Evolutionary conservation across 2,888 invertebrate species (phyloP).

Genomic region (Beris morrisii): DNA sequence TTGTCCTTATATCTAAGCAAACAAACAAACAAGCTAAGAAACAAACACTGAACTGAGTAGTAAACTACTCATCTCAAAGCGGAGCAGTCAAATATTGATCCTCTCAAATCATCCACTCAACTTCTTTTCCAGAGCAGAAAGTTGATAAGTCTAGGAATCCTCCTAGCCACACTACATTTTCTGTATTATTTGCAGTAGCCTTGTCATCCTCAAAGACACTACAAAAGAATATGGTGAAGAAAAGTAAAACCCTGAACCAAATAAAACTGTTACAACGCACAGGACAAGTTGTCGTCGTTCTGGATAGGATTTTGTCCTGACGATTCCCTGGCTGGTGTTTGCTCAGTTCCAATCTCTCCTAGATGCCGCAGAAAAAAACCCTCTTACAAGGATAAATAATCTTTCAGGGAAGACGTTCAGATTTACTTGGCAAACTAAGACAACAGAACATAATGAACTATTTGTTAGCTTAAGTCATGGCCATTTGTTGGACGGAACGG

Average conservation of each 20-base stretch:
- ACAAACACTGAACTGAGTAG: no score
- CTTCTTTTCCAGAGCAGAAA: constrained; percentile 27
- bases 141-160: constrained; percentile 23
- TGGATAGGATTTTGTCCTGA: no score
- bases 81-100: constrained; percentile 29
- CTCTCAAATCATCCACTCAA: constrained; percentile 33
- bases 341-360: constrained; percentile 27
- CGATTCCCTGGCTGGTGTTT: constrained; percentile 25
- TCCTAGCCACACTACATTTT: constrained; percentile 16
- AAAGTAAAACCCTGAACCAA: constrained; percentile 25
- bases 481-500: constrained; percentile 12
- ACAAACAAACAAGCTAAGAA: no score
- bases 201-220: constrained; percentile 6
- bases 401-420: constrained; percentile 25
- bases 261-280: constrained; percentile 5
- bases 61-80: constrained; percentile 10
- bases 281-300: no score
- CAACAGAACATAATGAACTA: constrained; percentile 33
- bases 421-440: constrained; percentile 32
- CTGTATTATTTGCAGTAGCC: constrained; percentile 7
- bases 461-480: constrained; percentile 26
- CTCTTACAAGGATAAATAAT: constrained; percentile 32
- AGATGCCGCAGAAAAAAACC: constrained; percentile 26
- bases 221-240: background rate
- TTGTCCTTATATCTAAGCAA: no score